These are phyloP conservation scores for Scaptomyza cyrtandrae DNA, from an alignment of 2,888 invertebrate species.

Conservation along the genomic window DNA sequence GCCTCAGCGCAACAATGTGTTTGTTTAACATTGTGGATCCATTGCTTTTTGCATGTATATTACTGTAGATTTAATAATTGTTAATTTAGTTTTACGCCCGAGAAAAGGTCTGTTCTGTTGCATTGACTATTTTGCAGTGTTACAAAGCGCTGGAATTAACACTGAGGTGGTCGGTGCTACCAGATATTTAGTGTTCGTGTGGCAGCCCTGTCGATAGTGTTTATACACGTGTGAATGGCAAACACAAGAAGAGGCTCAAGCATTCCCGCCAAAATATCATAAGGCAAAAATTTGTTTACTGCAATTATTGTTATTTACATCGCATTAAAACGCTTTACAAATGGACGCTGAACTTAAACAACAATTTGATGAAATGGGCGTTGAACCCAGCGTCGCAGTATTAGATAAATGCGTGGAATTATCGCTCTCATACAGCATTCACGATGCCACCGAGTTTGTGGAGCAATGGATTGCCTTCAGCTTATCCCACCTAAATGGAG, in stretches of 20 bases:
- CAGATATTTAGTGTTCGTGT: background rate
- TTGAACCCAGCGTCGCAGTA: constrained; percentile 86
- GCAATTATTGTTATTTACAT: constrained; percentile 4
- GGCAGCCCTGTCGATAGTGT: background rate
- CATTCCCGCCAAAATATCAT: constrained; percentile 53
- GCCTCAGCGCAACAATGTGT: constrained; percentile 49
- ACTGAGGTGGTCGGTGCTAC: constrained; percentile 2
- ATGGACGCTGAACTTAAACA: constrained; percentile 84
- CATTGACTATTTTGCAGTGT: constrained; percentile 57
- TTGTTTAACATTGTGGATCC: constrained; percentile 56
- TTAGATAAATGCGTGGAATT: constrained; percentile 88
- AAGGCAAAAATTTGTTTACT: background rate
- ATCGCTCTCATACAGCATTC: constrained; percentile 87
- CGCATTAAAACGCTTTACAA: background rate
- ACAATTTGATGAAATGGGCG: constrained; percentile 88
- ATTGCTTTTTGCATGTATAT: constrained; percentile 6
- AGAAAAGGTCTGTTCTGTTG: constrained; percentile 52
- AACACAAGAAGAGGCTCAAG: constrained; percentile 17
- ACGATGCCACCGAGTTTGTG: constrained; percentile 89
- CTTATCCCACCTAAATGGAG: constrained; percentile 87
- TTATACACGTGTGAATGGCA: constrained; percentile 19
- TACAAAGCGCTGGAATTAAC: constrained; percentile 9
- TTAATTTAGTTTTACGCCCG: constrained; percentile 68
- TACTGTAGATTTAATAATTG: constrained; percentile 66
- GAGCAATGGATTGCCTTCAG: constrained; percentile 93